Evolutionary conservation across 2,113 vertebrate species (phyloP).

Genomic region (Sciurus niger): DNA sequence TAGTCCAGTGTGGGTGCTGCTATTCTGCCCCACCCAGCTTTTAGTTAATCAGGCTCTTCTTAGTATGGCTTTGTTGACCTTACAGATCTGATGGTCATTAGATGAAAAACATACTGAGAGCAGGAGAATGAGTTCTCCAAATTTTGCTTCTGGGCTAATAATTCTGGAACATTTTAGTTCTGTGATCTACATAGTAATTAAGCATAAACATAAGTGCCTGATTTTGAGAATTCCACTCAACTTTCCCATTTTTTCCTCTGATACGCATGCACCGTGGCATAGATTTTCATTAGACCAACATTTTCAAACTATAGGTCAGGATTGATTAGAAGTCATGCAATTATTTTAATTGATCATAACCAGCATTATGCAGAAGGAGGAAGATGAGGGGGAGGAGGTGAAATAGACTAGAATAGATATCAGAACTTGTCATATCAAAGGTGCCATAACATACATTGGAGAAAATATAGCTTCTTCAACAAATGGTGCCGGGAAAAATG

Average conservation of each 20-base stretch:
- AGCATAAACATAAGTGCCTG: background rate
- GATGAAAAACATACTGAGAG: background rate
- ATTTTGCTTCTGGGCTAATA: background rate
- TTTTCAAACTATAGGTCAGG: slow-evolving; percentile 17
- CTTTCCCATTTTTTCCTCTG: background rate
- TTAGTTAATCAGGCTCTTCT: background rate
- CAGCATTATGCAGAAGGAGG: slow-evolving; percentile 6
- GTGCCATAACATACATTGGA: too few species aligned
- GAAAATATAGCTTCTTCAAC: too few species aligned
- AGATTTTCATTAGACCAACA: background rate
- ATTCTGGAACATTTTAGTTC: background rate
- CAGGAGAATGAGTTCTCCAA: background rate
- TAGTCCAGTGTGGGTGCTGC: background rate
- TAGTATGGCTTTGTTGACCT: background rate
- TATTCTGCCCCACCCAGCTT: background rate
- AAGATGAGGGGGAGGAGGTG: background rate
- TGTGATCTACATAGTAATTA: background rate
- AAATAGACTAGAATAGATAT: background rate
- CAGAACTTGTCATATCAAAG: background rate
- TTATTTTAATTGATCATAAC: background rate
- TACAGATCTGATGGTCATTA: background rate
- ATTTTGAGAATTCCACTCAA: background rate
- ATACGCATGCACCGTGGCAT: background rate
- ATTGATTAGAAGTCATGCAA: background rate
- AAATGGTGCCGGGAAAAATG: too few species aligned